Evolutionary conservation across 2,888 invertebrate species (phyloP), one percentile per base, ranked within the genome.

Genomic region (Hyposoter dolosus): DNA sequence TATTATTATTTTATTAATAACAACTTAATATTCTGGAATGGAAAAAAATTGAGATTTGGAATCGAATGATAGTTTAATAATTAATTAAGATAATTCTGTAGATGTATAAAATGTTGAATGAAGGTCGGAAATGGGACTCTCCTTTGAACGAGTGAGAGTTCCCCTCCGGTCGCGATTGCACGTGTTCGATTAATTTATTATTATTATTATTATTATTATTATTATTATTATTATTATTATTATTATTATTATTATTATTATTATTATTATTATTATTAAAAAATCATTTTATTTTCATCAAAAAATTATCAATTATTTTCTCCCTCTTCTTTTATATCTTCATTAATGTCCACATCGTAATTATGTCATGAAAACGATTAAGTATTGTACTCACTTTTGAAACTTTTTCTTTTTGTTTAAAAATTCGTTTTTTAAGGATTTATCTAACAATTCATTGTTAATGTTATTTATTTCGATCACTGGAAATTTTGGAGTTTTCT

Each of bases 131-230:
- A 35, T 12, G 68, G 19, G 45, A 32, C n/a, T 71, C 23, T 75
- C 69, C 19, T 60, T 15, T 28, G n/a, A 9, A n/a, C 68, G 15
- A 68, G 72, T n/a, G 35, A 71, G 10, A 12, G 9, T 0, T 40
- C 35, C 35, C 40, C 19, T 72, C 72, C 40, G 35, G 56, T 56
- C 19, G 19, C 72, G 19, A 10, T 53, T 56, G 72, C 75, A 75
- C 45, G 43, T 63, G 40, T 45, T 74, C 32, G 28, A 63, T 53
- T 77, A 63, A 84, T 75, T 74, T 72, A 79, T 84, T 69, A 45
- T 19, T 60, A 53, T 53, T 56, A 56, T 56, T 56, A 56, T 32
- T 32, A 50, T 45, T 71, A 71, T 50, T 15, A 40, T 40, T 71
- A 72, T 75, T 28, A 53, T 50, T 47, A 17, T 50, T 40, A 19